Evolutionary conservation across 2,113 vertebrate genomes (phyloP), one percentile per base, ranked within the genome.

Genomic region (Nibea albiflora): DNA sequence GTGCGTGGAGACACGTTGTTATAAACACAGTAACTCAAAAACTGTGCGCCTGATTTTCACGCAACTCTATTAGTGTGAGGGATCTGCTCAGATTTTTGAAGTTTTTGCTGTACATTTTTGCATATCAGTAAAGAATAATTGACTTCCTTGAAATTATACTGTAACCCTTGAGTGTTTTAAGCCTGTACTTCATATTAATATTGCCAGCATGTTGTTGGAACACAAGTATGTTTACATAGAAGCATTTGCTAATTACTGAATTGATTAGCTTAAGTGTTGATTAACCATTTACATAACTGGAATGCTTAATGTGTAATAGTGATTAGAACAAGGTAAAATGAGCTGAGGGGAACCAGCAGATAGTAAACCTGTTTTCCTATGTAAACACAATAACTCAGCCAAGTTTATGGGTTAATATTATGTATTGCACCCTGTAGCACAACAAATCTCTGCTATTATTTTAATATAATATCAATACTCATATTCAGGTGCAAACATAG

Each of bases 401-500:
- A 44, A 53, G 14, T 42, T 61, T 62, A 1, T 14, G 39, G 6
- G 11, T 35, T 50, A 3, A 28, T 60, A 5, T 19, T 5, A 60
- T 26, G 11, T 11, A 54, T 16, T 10, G 28, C 11, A 15, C 16
- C 15, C 24, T 31, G 54, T 16, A 10, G 15, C 63, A 20, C 7
- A 20, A 46, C 11, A 3, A 53, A 71, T 76, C 17, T 44, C 11
- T 44, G 1, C 46, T 50, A 8, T 81, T 58, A 49, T 62, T 63
- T 46, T 46, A 4, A 14, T 22, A 1, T 54, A 54, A 53, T n/a
- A 19, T 11, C 20, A 46, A 57, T 46, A 58, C 8, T 69, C 17
- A 74, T 58, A 65, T 69, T 75, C 24, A 70, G 6, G 61, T 69
- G 50, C 64, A 74, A n/a, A 64, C 60, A 50, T 73, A 50, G 15